Percentiles rank a stretch among this genome's conserved stretches.
phyloP scores from a whole-genome alignment of 2,113 vertebrate genomes.

The Syngnathoides biaculeatus region DNA sequence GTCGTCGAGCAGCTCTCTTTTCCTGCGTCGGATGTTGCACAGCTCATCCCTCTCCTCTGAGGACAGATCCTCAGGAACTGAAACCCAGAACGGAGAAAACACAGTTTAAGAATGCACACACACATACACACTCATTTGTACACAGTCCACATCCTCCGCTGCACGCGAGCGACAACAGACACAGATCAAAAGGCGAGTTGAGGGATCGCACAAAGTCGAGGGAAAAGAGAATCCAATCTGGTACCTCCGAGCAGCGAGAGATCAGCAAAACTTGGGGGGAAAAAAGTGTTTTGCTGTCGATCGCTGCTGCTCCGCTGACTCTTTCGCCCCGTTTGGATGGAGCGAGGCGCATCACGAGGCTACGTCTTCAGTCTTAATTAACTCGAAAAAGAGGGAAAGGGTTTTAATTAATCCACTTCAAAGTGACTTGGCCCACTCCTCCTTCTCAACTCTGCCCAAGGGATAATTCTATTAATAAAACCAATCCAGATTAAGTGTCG shows the following conservation, averaged over 20 bases:
- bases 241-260: background rate
- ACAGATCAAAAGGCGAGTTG: background rate
- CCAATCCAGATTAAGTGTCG: conserved; percentile 58
- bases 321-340: conserved; percentile 18
- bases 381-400: conserved; percentile 31
- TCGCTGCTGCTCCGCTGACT: conserved; percentile 6
- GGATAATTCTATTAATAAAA: conserved; percentile 61
- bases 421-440: conserved; percentile 42
- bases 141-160: background rate
- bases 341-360: conserved; percentile 30
- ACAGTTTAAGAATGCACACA: conserved; percentile 5
- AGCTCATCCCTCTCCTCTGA: conserved; percentile 91
- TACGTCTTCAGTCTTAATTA: conserved; percentile 49
- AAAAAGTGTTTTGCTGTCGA: background rate
- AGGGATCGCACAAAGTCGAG: background rate
- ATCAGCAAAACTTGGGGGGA: background rate
- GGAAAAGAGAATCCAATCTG: conserved; percentile 6
- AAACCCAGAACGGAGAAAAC: conserved; percentile 41
- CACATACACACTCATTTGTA: conserved; percentile 4
- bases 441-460: conserved; percentile 27
- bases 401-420: conserved; percentile 61
- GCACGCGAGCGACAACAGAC: background rate
- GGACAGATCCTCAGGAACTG: conserved; percentile 95
- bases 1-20: conserved; percentile 94
- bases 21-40: conserved; percentile 90